Base-by-base conservation (phyloP, 2,797 vertebrate genomes). In the Microcaecilia unicolor region DNA sequence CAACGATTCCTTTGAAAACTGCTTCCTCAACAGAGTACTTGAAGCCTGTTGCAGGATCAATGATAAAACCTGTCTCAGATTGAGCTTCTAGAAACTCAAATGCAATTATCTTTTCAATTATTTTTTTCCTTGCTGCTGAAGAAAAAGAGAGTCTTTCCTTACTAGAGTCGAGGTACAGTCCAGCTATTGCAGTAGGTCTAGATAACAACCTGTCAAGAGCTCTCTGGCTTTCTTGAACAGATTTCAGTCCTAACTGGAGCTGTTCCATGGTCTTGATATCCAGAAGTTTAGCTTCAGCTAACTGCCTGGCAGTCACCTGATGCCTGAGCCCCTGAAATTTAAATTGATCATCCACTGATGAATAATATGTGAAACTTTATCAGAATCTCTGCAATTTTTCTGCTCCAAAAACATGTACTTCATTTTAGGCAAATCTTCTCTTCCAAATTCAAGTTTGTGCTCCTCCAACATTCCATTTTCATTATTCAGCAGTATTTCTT, bases 31-130 rank as follows among this genome's bases (percentile, higher is more conserved):
- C 87, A 28, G 87, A 80, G 45, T 79, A 80, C 2, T 65, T 83
- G 56, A 88, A 69, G 34, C 91, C 88, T 34, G 88, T 89, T 25
- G 53, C 25, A 20, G 90, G 79, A 61, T 96, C 89, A 23, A 90
- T 86, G 18, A 97, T 83, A 55, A 87, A 89, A 55, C 92, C 93
- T 31, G 91, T 93, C 24, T 83, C 86, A 46, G 88, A 91, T 56
- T 98, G 93, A 12, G 90, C 91, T 74, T 98, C 93, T 29, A 98
- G 74, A 67, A 92, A 91, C 38, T 91, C 88, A 25, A 90, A 45
- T 5, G 85, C 85, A 10, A 90, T 72, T 1, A 78, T 73, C 69
- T 88, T 93, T 16, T 87, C 87, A 42, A 98, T 76, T 41, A 93
- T 67, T 51, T 86, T 89, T 64, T 81, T 89, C 50, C 89, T 84